phyloP scores from a whole-genome alignment of 1,140 invertebrate species.

The Drosophila rhopaloa region DNA sequence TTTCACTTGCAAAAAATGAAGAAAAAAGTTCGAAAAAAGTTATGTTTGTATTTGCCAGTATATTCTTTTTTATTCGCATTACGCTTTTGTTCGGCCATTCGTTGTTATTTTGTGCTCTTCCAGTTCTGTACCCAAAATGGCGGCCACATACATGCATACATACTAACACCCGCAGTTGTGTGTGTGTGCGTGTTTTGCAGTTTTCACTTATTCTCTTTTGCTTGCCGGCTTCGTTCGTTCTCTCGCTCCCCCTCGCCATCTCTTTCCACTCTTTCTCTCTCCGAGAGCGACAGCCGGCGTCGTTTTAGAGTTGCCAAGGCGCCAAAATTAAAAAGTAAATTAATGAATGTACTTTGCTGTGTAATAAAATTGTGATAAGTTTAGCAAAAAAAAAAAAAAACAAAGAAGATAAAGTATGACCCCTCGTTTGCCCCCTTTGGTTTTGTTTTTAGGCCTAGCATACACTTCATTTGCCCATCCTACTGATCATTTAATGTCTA shows the following conservation, averaged over 20 bases:
- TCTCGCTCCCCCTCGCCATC: constrained; percentile 43
- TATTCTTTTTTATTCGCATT: constrained; percentile 73
- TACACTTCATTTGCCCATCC: constrained; percentile 47
- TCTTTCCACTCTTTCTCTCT: constrained; percentile 1
- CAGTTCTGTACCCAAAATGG: constrained; percentile 78
- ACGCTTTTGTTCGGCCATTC: constrained; percentile 66
- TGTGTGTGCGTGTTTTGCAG: constrained; percentile 56
- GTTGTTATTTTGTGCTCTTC: constrained; percentile 76
- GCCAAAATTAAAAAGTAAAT: constrained; percentile 17
- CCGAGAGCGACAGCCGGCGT: constrained; percentile 45
- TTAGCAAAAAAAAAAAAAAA: constrained; percentile 7
- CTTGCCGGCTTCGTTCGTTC: constrained; percentile 59
- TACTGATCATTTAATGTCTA: constrained; percentile 62
- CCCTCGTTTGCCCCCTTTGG: constrained; percentile 20
- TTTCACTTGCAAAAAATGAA: constrained; percentile 71
- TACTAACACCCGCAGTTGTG: constrained; percentile 15
- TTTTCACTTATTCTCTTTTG: constrained; percentile 72
- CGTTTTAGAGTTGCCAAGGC: constrained; percentile 49
- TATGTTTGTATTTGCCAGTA: constrained; percentile 64
- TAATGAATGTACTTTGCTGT: background rate
- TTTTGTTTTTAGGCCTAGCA: constrained; percentile 36
- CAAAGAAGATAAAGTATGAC: background rate
- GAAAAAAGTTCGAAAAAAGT: constrained; percentile 37
- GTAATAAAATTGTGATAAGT: constrained; percentile 12
- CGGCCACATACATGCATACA: constrained; percentile 53